A percentile compares a stretch with the other conserved stretches of the same genome.
phyloP scores from a whole-genome alignment of 2,113 vertebrate species.

The Gambusia holbrooki region DNA sequence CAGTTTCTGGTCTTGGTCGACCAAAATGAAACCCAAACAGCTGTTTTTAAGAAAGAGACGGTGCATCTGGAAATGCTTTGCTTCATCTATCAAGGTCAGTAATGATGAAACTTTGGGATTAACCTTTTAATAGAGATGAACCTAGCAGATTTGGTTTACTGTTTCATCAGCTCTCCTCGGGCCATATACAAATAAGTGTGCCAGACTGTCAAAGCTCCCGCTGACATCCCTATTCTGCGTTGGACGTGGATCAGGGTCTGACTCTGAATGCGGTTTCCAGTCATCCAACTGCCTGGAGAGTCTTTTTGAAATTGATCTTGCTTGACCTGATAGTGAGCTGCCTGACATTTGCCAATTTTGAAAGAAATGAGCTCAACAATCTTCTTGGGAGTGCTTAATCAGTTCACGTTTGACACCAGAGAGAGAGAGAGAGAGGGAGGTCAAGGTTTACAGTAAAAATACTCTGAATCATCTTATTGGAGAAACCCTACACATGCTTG shows the following conservation, averaged over 20 bases:
- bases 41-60: slow-evolving; percentile 11
- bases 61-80: slow-evolving; percentile 38
- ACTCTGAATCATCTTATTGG: slow-evolving; percentile 9
- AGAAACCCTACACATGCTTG: neutral
- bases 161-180: neutral
- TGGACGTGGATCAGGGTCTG: slow-evolving; percentile 3
- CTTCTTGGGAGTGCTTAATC: slow-evolving; percentile 27
- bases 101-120: slow-evolving; percentile 9
- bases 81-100: slow-evolving; percentile 12
- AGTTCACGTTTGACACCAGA: slow-evolving; percentile 9
- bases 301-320: slow-evolving; percentile 15
- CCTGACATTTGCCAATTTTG: slow-evolving; percentile 28
- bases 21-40: slow-evolving; percentile 21
- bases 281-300: slow-evolving; percentile 9
- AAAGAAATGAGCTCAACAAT: slow-evolving; percentile 14
- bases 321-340: slow-evolving; percentile 26
- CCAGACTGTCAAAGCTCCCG: neutral
- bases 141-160: neutral
- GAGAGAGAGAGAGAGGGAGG: neutral
- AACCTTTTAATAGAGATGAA: neutral
- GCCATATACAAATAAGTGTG: neutral
- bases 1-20: neutral
- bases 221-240: neutral
- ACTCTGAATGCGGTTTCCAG: slow-evolving; percentile 39
- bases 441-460: slow-evolving; percentile 25